phyloP scores from a whole-genome alignment of 1,140 invertebrate genomes.

The Microplitis mediator region DNA sequence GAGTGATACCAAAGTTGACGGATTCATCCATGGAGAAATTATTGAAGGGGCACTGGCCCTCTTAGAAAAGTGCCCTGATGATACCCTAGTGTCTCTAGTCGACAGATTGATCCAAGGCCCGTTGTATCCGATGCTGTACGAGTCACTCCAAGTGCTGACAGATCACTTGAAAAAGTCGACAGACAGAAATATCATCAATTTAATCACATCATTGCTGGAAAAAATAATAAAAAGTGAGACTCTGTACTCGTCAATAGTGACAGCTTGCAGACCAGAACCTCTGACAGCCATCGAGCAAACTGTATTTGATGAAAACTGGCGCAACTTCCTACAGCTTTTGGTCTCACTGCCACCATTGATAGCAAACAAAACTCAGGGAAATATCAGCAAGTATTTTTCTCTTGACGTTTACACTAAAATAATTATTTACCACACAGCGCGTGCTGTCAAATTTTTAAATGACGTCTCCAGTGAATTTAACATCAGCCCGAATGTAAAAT shows the following conservation, averaged over 20 bases:
- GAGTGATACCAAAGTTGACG: constrained; percentile 45
- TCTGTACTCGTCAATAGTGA: constrained; percentile 61
- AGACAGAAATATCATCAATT: background rate
- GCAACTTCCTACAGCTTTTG: constrained; percentile 67
- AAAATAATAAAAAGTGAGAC: constrained; percentile 65
- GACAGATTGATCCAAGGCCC: constrained; percentile 62
- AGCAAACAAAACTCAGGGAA: constrained; percentile 68
- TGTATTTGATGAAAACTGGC: constrained; percentile 56
- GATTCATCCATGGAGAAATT: constrained; percentile 54
- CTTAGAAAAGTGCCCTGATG: constrained; percentile 54
- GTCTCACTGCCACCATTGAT: constrained; percentile 71
- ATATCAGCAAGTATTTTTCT: constrained; percentile 66
- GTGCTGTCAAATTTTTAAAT: constrained; percentile 66
- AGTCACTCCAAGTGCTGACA: constrained; percentile 60
- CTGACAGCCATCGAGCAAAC: constrained; percentile 34
- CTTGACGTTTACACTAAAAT: constrained; percentile 65
- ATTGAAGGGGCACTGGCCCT: constrained; percentile 57
- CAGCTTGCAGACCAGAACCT: constrained; percentile 40
- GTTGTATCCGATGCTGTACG: constrained; percentile 58
- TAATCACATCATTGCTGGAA: constrained; percentile 40
- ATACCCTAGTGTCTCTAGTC: constrained; percentile 51
- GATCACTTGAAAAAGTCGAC: constrained; percentile 58
- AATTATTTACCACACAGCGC: constrained; percentile 67
- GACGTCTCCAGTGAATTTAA: constrained; percentile 53
- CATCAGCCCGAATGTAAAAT: constrained; percentile 56